Conservation (phyloP, 1,140 invertebrate species). For the Nebria ingens region DNA sequence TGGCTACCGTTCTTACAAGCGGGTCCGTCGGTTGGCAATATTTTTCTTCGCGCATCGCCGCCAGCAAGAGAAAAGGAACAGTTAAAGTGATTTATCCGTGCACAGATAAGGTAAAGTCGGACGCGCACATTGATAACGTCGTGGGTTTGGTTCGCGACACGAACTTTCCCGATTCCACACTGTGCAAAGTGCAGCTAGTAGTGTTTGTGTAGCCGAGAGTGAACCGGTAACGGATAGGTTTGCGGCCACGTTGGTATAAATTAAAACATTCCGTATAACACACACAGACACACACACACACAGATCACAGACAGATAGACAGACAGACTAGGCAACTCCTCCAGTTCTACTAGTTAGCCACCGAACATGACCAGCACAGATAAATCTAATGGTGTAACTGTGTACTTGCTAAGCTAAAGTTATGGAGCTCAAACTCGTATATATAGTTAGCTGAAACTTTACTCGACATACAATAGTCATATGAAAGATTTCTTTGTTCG, state of each 20-base stretch:
- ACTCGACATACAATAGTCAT: too few species aligned
- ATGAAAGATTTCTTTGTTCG: too few species aligned
- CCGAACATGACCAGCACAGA: constrained; percentile 30
- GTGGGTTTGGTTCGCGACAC: not conserved
- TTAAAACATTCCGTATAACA: constrained; percentile 5
- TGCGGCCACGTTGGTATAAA: not conserved
- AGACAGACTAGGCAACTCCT: not conserved
- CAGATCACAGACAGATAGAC: too few species aligned
- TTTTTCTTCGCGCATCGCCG: constrained; percentile 2
- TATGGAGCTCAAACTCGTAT: too few species aligned
- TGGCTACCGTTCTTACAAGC: not conserved
- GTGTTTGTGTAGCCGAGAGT: not conserved
- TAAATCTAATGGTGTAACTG: constrained; percentile 33
- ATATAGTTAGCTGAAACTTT: too few species aligned
- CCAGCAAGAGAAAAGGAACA: not conserved
- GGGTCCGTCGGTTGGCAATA: not conserved
- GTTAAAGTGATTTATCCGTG: constrained; percentile 8
- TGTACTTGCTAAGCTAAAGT: too few species aligned
- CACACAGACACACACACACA: not conserved
- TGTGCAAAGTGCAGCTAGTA: not conserved
- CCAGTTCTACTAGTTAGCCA: constrained; percentile 16
- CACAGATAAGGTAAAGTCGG: constrained; percentile 6
- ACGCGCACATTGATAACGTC: not conserved
- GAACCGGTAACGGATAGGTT: not conserved
- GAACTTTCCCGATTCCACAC: not conserved